Base-by-base conservation (phyloP, 2,888 invertebrate genomes). In the Orthosia incerta region DNA sequence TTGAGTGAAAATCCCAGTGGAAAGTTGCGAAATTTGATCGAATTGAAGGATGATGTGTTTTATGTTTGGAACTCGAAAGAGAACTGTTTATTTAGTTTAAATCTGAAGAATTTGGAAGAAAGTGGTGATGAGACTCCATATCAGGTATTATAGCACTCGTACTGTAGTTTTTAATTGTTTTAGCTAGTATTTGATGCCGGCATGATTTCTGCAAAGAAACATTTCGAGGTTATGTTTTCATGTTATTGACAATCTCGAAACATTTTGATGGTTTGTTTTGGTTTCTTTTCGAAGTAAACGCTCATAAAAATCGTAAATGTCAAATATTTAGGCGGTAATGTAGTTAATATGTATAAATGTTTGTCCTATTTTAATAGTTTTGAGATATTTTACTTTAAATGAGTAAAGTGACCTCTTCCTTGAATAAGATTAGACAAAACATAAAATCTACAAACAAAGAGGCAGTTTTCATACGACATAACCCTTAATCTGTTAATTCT, bases 1-100 rank as follows among this genome's bases (percentile, higher is more conserved):
- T 91, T 97, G 48, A 94, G 95, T 62, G 97, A 97, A 86, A 95
- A 91, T 89, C 83, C 94, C 46, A 93, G 93, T 79, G 96, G 95
- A 75, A 97, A 97, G 86, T 96, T 97, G 83, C 95, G 96, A 76
- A 97, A 97, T 92, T 96, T 97, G 83, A 90, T 98, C 46, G 97
- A 97, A 86, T 96, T 97, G 69, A 97, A 97, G 76, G 97, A 98
- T 84, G 97, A 97, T 91, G 97, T 97, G 84, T 93, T 98, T 71
- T 98, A 97, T 88, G 96, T 97, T 85, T 98, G 98, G 98, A 97
- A 97, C 89, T 95, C 97, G 2, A 93, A 96, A 72, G 97, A 97
- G 90, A 97, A 97, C 89, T 97, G 97, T 91, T 95, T 98, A 77
- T 94, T 97, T 86, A 96, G 97, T 75, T 92, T 98, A 80, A 97